Percentiles rank a stretch among this genome's conserved stretches.
These are phyloP conservation scores for Heteromyza rotundicornis DNA, from an alignment of 2,888 invertebrate species.

Conservation along the genomic window DNA sequence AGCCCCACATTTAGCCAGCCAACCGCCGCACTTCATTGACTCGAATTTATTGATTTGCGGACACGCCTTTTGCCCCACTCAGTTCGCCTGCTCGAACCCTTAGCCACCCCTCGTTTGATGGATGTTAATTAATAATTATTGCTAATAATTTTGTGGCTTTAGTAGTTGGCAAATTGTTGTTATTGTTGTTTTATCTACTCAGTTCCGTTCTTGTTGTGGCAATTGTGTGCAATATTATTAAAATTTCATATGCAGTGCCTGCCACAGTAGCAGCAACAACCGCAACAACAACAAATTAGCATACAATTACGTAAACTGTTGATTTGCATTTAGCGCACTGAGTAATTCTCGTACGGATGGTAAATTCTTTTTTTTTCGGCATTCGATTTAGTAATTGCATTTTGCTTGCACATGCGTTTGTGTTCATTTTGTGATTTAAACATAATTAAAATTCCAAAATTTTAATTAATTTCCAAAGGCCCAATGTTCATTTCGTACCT, in stretches of 20 bases:
- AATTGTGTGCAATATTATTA: slow-evolving; percentile 11
- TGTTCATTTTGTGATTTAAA: no score
- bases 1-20: background rate
- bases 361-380: no score
- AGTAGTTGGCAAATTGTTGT: background rate
- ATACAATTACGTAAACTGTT: no score
- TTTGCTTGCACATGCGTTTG: no score
- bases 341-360: no score
- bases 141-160: slow-evolving; percentile 12
- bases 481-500: no score
- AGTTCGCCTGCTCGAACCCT: background rate
- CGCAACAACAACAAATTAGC: background rate
- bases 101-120: background rate
- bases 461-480: no score
- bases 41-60: slow-evolving; percentile 13
- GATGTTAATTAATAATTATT: slow-evolving; percentile 7
- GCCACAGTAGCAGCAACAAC: background rate
- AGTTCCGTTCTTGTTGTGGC: background rate
- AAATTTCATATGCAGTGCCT: background rate
- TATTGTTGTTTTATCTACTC: background rate
- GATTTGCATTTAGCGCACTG: no score
- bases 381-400: no score
- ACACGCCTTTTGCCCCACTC: background rate
- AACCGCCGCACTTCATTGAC: background rate
- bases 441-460: no score